A percentile compares a stretch with the other conserved stretches of the same genome.
These are phyloP conservation scores for Buteo buteo DNA, from an alignment of 2,113 vertebrate species.

Conservation along the genomic window DNA sequence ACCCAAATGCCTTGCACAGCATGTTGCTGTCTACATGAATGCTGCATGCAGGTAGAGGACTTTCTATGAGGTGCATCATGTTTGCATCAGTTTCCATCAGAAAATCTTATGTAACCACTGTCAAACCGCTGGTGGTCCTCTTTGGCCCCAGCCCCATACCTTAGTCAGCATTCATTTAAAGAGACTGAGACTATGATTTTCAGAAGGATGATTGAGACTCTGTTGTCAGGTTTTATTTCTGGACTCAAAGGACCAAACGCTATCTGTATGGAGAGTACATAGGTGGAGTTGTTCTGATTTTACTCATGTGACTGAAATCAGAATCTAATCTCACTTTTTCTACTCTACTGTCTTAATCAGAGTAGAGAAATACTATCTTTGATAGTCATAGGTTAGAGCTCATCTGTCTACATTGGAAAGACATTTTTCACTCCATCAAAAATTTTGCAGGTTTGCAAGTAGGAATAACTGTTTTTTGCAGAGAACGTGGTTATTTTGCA, in stretches of 20 bases:
- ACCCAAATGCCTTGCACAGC: not conserved
- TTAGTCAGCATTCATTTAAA: not conserved
- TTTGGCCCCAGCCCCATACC: not conserved
- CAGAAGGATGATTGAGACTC: not conserved
- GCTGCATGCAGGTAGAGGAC: not conserved
- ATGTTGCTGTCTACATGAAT: not conserved
- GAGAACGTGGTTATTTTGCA: not conserved
- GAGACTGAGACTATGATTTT: not conserved
- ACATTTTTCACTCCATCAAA: constrained; percentile 20
- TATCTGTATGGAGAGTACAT: not conserved
- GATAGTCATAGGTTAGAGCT: not conserved
- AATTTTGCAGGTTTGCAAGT: not conserved
- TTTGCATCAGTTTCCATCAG: not conserved
- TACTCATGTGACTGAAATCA: not conserved
- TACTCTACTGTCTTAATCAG: not conserved
- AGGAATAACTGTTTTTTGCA: not conserved
- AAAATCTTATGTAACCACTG: not conserved
- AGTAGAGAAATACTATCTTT: constrained; percentile 2
- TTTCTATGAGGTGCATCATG: accelerated
- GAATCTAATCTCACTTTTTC: not conserved
- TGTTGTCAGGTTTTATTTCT: not conserved
- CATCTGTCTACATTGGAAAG: not conserved
- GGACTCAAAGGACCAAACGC: not conserved
- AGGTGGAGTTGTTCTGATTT: not conserved
- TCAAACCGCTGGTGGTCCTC: not conserved